Conservation (phyloP, 2,797 vertebrate genomes). For the Salarias fasciatus region DNA sequence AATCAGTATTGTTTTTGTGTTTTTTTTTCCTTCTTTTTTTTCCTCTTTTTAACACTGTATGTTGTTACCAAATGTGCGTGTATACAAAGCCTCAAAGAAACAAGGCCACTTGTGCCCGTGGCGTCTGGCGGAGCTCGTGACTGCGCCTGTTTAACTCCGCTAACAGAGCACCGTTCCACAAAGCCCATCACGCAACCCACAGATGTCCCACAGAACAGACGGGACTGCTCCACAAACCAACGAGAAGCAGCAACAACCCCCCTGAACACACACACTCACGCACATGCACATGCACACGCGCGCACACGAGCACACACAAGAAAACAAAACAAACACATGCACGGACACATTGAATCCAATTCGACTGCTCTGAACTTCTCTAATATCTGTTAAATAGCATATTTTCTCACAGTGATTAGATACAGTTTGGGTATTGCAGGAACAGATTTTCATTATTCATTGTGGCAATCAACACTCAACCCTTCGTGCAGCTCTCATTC, state of each 20-base stretch:
- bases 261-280: constrained; percentile 18
- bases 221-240: constrained; percentile 69
- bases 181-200: constrained; percentile 84
- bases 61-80: constrained; percentile 62
- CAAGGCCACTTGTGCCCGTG: constrained; percentile 75
- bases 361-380: constrained; percentile 28
- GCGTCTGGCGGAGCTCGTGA: constrained; percentile 82
- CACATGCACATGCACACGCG: constrained; percentile 12
- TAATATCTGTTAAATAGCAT: constrained; percentile 5
- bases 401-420: background rate
- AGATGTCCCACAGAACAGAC: constrained; percentile 84
- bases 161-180: constrained; percentile 79
- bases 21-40: constrained; percentile 10
- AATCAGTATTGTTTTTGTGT: constrained; percentile 21
- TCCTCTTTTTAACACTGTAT: constrained; percentile 21
- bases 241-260: constrained; percentile 67
- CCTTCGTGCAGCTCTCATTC: no score
- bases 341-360: constrained; percentile 26
- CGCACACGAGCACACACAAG: constrained; percentile 23
- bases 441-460: background rate
- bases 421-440: background rate
- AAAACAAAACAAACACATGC: constrained; percentile 38
- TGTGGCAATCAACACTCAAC: no score
- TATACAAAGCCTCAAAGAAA: constrained; percentile 69
- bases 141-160: constrained; percentile 82